Evolutionary conservation across 92 coral and sea anemone species (phyloP), one percentile per base, ranked within the genome.

Genomic region (Porites evermanni): DNA sequence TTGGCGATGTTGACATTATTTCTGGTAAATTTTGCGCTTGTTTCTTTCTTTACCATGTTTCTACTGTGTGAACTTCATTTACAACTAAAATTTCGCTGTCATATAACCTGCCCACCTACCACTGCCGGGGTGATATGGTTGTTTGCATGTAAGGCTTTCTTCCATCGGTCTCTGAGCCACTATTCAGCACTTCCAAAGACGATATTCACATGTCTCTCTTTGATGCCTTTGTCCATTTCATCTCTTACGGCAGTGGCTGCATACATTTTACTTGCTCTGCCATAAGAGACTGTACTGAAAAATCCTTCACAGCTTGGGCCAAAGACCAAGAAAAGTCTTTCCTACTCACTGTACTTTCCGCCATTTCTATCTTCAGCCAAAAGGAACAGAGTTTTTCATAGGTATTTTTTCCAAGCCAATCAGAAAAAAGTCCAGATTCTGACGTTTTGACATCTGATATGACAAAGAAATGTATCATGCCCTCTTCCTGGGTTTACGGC

Each of bases 241-340:
- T 74, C 78, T 51, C 78, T 51, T 51, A 18, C 63, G 32, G 63
- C 78, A 17, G 53, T 51, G 61, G 64, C 61, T 20, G 78, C 78
- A 53, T 53, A 53, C 75, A 32, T 70, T 70, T 56, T 32, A 70
- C 75, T 70, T 70, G 58, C 75, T 70, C 75, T 70, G 75, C 75
- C 75, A 32, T 70, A 70, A 70, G 75, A 70, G 75, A 70, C 75
- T 69, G 17, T 70, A 70, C 75, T 70, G 75, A 70, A 56, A 70
- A 70, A 70, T 70, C 53, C 44, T 70, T 70, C 75, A 70, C 32
- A 70, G 75, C 75, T 70, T 70, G 75, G 38, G 56, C 75, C 52
- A 70, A 70, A 70, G 75, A 70, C 75, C 75, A 70, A 70, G 75
- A 70, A 70, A 70, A 70, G 54, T 70, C 53, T 56, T 70, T 56